phyloP scores from a whole-genome alignment of 2,888 invertebrate genomes.

The Vanessa cardui region DNA sequence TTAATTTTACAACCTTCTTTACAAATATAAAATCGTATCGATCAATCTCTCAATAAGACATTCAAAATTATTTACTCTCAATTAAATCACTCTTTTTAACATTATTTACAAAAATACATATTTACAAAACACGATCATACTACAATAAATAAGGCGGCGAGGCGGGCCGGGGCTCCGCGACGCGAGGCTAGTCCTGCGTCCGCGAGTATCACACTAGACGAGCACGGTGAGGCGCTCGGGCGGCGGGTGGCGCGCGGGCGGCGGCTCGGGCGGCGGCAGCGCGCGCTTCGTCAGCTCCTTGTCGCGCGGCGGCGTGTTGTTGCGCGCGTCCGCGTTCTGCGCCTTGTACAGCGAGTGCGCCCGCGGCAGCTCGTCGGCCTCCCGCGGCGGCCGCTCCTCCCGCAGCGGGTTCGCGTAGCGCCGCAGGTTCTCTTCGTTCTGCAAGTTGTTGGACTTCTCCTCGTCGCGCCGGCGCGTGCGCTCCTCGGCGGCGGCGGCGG shows the following conservation, averaged over 20 bases:
- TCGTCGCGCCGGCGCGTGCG: constrained; percentile 86
- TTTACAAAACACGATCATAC: constrained; percentile 62
- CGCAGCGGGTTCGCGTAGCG: constrained; percentile 92
- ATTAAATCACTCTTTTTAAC: constrained; percentile 56
- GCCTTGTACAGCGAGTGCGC: constrained; percentile 90
- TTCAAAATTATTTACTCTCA: constrained; percentile 50
- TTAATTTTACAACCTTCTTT: constrained; percentile 68
- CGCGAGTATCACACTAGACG: constrained; percentile 65
- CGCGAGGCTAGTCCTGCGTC: constrained; percentile 35
- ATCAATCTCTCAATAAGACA: constrained; percentile 54
- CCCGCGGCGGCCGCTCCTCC: constrained; percentile 78
- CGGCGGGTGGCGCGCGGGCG: constrained; percentile 57
- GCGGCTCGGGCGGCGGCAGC: constrained; percentile 71
- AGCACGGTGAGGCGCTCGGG: constrained; percentile 77
- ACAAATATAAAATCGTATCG: constrained; percentile 63
- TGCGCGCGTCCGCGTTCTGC: constrained; percentile 92
- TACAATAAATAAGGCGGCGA: constrained; percentile 60
- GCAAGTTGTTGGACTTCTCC: constrained; percentile 94
- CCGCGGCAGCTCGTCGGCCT: constrained; percentile 78
- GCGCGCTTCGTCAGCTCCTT: constrained; percentile 91
- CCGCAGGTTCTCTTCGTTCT: constrained; percentile 94
- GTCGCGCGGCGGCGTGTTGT: constrained; percentile 87
- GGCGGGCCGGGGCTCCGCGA: constrained; percentile 37
- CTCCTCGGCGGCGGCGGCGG: constrained; percentile 46
- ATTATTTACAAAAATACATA: constrained; percentile 77